Base-by-base conservation (phyloP, 1,140 invertebrate species). In the Augochlora pura region DNA sequence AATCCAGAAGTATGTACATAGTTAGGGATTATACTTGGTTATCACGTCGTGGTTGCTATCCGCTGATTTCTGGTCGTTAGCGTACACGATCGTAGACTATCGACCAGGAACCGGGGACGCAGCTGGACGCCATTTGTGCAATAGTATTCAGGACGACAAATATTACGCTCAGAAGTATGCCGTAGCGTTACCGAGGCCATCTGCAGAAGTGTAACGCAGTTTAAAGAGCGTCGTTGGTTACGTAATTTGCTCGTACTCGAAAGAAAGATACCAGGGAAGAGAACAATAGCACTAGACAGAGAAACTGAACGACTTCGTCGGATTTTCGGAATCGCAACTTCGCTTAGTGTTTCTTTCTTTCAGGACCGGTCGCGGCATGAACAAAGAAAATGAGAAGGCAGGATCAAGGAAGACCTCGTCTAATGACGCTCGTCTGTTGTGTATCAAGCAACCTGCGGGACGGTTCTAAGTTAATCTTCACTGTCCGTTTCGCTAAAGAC, bases 391-490 rank as follows among this genome's bases (percentile, higher is more conserved):
- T 62, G 25, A 77, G 39, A 64, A 59, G 54, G 54, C 52, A 65
- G 64, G 21, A 39, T 69, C 54, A 70, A 74, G 82, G 82, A 84
- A 84, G 82, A 84, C 82, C 70, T 82, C 63, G 64, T 49, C 66
- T 52, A 59, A 80, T 57, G 77, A 46, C 54, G 69, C 80, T 52
- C 52, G 23, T 62, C 65, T 18, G 16, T 46, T 63, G 32, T 32
- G 32, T 32, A 69, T 60, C 57, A 25, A 73, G 42, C 52, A 67
- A 52, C 42, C 69, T 52, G 21, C 25, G 64, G 46, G 32, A 39
- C 25, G 18, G 18, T 42, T 68, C 21, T n/a, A 57, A 23, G 54
- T 9, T 57, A 57, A 57, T 57, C n/a, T n/a, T n/a, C 54, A 57
- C 18, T 57, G 9, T 57, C 7, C n/a, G 21, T 63, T 39, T 27